Conservation (phyloP, 2,113 vertebrate genomes). For the Turdus rufiventris region DNA sequence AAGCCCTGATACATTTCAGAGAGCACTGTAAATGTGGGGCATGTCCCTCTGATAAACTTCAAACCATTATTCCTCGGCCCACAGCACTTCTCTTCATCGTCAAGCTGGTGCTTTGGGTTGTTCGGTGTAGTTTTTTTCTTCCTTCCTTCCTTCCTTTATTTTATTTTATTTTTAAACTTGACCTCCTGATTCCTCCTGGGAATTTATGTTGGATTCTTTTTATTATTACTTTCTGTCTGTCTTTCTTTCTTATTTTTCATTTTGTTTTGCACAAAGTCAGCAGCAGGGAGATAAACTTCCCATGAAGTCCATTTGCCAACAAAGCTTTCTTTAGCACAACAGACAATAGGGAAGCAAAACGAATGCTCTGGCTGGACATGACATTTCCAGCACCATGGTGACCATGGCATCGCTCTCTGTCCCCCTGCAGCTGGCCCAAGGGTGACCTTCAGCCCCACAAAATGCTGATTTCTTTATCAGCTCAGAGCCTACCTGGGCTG, state of each 20-base stretch:
- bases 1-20: neutral
- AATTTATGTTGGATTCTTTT: neutral
- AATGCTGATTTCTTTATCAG: neutral
- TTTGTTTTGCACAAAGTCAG: neutral
- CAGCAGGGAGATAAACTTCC: constrained; percentile 29
- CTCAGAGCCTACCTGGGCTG: neutral
- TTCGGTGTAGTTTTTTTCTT: neutral
- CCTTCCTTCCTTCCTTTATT: neutral
- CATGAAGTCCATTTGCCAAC: neutral
- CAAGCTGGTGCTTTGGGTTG: neutral
- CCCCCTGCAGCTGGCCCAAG: neutral
- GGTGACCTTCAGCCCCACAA: neutral
- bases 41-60: constrained; percentile 6
- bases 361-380: neutral
- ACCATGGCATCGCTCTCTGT: neutral
- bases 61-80: constrained; percentile 52
- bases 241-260: neutral
- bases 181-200: constrained; percentile 7
- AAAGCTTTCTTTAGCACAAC: neutral
- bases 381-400: constrained; percentile 5
- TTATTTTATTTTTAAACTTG: neutral
- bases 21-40: neutral
- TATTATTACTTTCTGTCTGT: neutral
- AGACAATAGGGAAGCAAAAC: constrained; percentile 1
- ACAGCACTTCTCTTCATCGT: neutral